These are phyloP conservation scores for Spilogale gracilis DNA, from an alignment of 2,113 vertebrate genomes.

Conservation along the genomic window DNA sequence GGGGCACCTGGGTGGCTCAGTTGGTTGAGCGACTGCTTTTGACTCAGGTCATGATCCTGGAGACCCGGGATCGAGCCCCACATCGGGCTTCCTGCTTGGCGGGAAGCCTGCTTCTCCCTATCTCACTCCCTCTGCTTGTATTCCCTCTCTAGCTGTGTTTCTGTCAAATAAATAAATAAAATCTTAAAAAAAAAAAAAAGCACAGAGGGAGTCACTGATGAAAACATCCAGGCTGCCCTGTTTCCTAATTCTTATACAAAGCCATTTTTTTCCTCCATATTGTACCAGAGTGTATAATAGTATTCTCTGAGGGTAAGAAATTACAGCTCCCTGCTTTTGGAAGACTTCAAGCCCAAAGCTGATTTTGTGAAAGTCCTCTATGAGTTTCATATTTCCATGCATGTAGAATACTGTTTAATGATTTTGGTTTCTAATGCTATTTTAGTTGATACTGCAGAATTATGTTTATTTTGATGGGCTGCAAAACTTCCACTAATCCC, in stretches of 20 bases:
- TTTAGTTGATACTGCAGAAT: not conserved
- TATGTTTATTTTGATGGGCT: not conserved
- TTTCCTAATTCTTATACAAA: not conserved
- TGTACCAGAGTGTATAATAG: not conserved
- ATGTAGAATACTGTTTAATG: not conserved
- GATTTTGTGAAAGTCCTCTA: not conserved
- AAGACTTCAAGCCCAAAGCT: not conserved
- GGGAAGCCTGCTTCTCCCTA: too few species aligned
- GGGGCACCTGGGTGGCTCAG: too few species aligned
- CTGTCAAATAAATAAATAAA: too few species aligned
- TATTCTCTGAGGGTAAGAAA: not conserved
- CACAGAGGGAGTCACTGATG: not conserved
- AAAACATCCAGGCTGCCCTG: not conserved
- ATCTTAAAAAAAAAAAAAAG: not conserved
- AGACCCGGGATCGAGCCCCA: too few species aligned
- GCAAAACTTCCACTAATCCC: slow-evolving; percentile 19
- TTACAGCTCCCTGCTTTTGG: not conserved
- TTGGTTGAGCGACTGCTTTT: too few species aligned
- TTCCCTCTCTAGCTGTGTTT: too few species aligned
- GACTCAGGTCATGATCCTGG: too few species aligned
- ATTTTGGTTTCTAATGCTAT: not conserved
- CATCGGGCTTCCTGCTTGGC: too few species aligned
- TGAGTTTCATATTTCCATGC: not conserved
- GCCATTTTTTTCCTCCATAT: not conserved
- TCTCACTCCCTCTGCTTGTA: too few species aligned